Evolutionary conservation across 2,888 invertebrate genomes (phyloP).

Genomic region (Plagiodera versicolora): DNA sequence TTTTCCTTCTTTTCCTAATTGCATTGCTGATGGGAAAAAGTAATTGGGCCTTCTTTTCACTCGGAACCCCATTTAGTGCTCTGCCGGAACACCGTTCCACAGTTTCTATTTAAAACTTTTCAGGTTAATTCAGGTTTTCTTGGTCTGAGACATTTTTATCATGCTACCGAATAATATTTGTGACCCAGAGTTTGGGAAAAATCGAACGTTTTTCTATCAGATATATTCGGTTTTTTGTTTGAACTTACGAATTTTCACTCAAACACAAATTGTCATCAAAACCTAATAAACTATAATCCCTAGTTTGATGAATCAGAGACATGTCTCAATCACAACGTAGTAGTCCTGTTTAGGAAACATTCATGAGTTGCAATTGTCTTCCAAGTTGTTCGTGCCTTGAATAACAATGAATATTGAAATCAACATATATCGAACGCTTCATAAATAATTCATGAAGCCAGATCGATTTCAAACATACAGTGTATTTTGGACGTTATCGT

Average conservation of each 20-base stretch:
- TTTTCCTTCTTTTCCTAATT: not conserved
- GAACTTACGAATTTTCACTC: no score
- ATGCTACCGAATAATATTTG: no score
- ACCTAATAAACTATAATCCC: no score
- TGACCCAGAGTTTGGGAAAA: no score
- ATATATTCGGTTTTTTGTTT: no score
- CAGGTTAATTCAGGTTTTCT: not conserved
- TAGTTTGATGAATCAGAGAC: no score
- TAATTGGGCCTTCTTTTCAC: not conserved
- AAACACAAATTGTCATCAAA: no score
- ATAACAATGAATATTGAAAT: not conserved
- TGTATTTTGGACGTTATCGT: no score
- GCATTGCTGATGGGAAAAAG: not conserved
- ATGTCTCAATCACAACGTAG: no score
- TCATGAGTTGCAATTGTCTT: no score
- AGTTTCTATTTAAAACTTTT: not conserved
- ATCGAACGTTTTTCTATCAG: no score
- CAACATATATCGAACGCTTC: conserved; percentile 21
- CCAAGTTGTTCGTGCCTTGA: conserved; percentile 16
- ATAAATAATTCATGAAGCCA: conserved; percentile 29
- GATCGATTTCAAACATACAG: conserved; percentile 19
- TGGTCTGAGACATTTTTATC: not conserved
- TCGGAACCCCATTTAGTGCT: not conserved
- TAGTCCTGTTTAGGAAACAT: no score
- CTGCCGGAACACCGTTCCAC: not conserved